These are phyloP conservation scores for Palythoa caribaeorum DNA, from an alignment of 92 coral and sea anemone genomes.

Conservation along the genomic window DNA sequence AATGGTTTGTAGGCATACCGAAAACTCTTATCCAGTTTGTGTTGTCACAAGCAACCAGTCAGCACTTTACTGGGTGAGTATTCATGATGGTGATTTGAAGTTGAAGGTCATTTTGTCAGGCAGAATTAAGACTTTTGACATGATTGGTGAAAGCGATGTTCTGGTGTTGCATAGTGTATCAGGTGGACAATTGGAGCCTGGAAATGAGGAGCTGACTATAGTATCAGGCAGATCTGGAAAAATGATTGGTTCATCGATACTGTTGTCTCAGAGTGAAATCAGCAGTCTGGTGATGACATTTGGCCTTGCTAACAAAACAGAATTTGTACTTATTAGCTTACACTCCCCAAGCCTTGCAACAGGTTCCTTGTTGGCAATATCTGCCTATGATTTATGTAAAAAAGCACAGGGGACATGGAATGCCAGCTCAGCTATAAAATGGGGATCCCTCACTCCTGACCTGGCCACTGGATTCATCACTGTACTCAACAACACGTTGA, in stretches of 20 bases:
- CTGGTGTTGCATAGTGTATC: constrained; percentile 39
- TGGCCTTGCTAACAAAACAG: constrained; percentile 39
- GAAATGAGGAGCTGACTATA: constrained; percentile 33
- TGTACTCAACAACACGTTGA: constrained; percentile 45
- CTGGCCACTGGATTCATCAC: constrained; percentile 67
- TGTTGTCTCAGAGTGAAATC: constrained; percentile 36
- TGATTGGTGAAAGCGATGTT: constrained; percentile 65
- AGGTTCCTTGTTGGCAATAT: constrained; percentile 71
- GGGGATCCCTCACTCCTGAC: constrained; percentile 75
- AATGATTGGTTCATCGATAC: constrained; percentile 60
- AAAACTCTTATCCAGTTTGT: background rate
- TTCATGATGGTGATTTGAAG: constrained; percentile 57
- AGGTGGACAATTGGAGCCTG: background rate
- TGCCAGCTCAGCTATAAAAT: constrained; percentile 46
- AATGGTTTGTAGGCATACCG: background rate
- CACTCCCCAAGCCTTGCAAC: constrained; percentile 28
- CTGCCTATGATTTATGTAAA: constrained; percentile 55
- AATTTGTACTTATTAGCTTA: constrained; percentile 69
- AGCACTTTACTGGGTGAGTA: background rate
- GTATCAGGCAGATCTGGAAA: constrained; percentile 79
- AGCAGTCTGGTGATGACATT: constrained; percentile 55
- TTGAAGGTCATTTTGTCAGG: constrained; percentile 60
- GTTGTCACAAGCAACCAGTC: constrained; percentile 6
- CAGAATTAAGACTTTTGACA: constrained; percentile 55
- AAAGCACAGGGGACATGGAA: constrained; percentile 40